These are phyloP conservation scores for Bursaphelenchus mucronatus DNA, from an alignment of 1,140 invertebrate species.

Conservation along the genomic window DNA sequence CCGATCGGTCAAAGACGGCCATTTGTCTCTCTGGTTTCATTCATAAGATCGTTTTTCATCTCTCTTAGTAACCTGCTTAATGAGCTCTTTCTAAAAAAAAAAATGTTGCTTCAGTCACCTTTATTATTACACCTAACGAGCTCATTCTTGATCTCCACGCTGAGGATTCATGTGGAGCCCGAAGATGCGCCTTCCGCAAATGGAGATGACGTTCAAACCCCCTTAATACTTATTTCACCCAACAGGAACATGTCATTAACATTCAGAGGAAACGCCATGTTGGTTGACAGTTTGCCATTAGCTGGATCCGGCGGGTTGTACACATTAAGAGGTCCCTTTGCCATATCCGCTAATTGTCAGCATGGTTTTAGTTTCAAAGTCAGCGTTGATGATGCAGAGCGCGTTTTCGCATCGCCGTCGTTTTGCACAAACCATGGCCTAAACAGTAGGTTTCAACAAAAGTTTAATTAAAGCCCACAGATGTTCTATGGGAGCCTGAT, in stretches of 20 bases:
- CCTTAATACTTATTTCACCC: constrained; percentile 35
- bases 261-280: constrained; percentile 8
- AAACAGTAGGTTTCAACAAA: constrained; percentile 22
- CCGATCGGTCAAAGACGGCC: no score
- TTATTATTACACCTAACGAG: constrained; percentile 28
- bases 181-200: background rate
- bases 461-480: constrained; percentile 1
- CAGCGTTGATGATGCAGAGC: constrained; percentile 18
- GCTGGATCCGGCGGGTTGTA: constrained; percentile 1
- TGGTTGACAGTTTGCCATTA: constrained; percentile 27
- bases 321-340: constrained; percentile 14
- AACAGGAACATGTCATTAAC: constrained; percentile 36
- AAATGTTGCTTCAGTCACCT: constrained; percentile 22
- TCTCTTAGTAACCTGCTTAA: background rate
- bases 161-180: constrained; percentile 23
- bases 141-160: constrained; percentile 34
- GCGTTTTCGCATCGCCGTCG: constrained; percentile 23
- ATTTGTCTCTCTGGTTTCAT: background rate
- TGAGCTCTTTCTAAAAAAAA: background rate
- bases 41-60: constrained; percentile 24
- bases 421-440: constrained; percentile 33
- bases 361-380: constrained; percentile 28
- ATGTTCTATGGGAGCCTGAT: background rate
- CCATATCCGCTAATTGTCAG: constrained; percentile 25
- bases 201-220: constrained; percentile 17